Evolutionary conservation across 2,888 invertebrate species (phyloP).

Genomic region (Drosophila atripex): DNA sequence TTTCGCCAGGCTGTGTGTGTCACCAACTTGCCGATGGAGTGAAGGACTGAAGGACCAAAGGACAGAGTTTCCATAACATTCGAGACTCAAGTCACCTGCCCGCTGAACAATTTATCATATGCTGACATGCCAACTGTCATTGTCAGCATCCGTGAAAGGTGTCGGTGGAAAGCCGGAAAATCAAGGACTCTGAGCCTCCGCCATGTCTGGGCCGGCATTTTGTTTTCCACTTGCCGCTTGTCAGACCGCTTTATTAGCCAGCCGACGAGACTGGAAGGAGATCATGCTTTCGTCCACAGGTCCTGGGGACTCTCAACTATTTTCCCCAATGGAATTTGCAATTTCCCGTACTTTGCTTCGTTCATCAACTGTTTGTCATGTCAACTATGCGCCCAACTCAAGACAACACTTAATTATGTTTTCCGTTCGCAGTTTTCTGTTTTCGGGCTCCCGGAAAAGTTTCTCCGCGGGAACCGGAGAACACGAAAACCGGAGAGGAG

Average conservation of each 20-base stretch:
- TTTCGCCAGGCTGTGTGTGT: conserved; percentile 1
- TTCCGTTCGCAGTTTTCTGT: conserved; percentile 22
- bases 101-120: conserved; percentile 68
- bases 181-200: conserved; percentile 1
- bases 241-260: conserved; percentile 62
- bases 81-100: conserved; percentile 47
- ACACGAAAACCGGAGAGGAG: not conserved
- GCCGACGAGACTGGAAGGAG: conserved; percentile 12
- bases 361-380: conserved; percentile 66
- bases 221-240: conserved; percentile 59
- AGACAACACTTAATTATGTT: conserved; percentile 76
- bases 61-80: conserved; percentile 64
- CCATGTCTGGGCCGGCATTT: conserved; percentile 52
- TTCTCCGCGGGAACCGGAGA: conserved; percentile 25
- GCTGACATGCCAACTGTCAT: conserved; percentile 60
- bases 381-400: conserved; percentile 59
- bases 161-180: not conserved
- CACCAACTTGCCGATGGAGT: conserved; percentile 2
- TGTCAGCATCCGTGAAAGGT: conserved; percentile 32
- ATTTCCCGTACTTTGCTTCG: conserved; percentile 21
- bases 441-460: conserved; percentile 28
- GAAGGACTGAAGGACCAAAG: conserved; percentile 3
- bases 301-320: conserved; percentile 19
- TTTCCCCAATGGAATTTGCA: conserved; percentile 38
- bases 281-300: conserved; percentile 16